Evolutionary conservation across 2,113 vertebrate genomes (phyloP), one percentile per base, ranked within the genome.

Genomic region (Cisticola juncidis): DNA sequence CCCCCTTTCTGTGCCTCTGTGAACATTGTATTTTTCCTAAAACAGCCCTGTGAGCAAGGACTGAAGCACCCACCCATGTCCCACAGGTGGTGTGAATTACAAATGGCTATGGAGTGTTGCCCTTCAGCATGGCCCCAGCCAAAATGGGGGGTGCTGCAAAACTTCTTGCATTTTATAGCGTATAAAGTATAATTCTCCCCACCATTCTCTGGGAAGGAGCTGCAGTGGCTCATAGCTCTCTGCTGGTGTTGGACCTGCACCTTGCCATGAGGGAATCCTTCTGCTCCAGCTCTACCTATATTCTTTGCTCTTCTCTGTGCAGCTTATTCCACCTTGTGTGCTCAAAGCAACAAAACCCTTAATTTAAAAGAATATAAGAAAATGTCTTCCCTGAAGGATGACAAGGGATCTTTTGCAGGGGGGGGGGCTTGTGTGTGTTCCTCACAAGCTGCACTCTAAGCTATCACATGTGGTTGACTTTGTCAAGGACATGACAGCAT

Each of bases 41-140:
- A 82, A 11, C 20, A 40, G 7, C 7, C 5, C n/a, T 23, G 24
- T 48, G 57, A 81, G 51, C 35, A 36, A 68, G 12, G 44, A 11
- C 61, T 71, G 61, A 79, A 74, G n/a, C 38, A 13, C 19, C 31
- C 42, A 18, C 24, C 13, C 61, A 0, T 1, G 9, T 40, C 8
- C 13, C 40, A 74, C 6, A 24, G 2, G 17, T 71, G 62, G 1
- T 71, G 31, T 40, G 48, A n/a, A 36, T 80, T 44, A 25, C 18
- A 13, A 7, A 35, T 11, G 10, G 13, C 5, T n/a, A 7, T 9
- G 0, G 0, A 70, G 26, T 18, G 33, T 21, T 74, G 25, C 5
- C 3, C n/a, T 56, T 88, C 51, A 51, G 13, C 29, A 3, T 18
- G n/a, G 51, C 29, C 36, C 14, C 45, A 51, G 50, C 45, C 4